Evolutionary conservation across 2,888 invertebrate genomes (phyloP).

Genomic region (Sphinx pinastri): DNA sequence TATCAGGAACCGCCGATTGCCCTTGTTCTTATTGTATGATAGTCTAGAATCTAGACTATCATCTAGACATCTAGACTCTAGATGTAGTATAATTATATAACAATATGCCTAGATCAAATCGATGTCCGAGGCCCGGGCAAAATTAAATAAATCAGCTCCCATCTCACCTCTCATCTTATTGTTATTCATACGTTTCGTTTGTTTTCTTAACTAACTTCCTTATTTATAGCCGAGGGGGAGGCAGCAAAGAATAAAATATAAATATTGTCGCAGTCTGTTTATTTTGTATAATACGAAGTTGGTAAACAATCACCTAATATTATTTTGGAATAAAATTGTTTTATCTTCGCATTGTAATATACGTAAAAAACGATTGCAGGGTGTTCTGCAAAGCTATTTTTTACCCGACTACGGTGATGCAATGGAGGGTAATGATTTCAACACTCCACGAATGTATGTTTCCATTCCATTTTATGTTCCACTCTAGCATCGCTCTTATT

Average conservation of each 20-base stretch:
- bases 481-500: too few relatives aligned
- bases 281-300: background rate
- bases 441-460: too few relatives aligned
- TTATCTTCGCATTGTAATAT: background rate
- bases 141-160: slow-evolving; percentile 48
- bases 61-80: too few relatives aligned
- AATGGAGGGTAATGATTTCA: too few relatives aligned
- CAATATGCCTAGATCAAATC: slow-evolving; percentile 30
- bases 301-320: background rate
- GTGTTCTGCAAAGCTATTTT: too few relatives aligned
- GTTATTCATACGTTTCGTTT: slow-evolving; percentile 57
- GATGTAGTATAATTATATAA: background rate
- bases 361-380: too few relatives aligned
- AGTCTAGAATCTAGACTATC: too few relatives aligned
- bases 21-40: too few relatives aligned
- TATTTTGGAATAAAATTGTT: background rate
- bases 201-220: slow-evolving; percentile 57
- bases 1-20: too few relatives aligned
- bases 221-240: slow-evolving; percentile 45
- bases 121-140: slow-evolving; percentile 29
- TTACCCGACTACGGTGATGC: too few relatives aligned
- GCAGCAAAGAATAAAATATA: slow-evolving; percentile 23
- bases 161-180: slow-evolving; percentile 47
- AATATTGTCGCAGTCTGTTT: background rate
- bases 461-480: too few relatives aligned